Conservation (phyloP, 2,888 invertebrate genomes). For the Oscheius sp. region DNA sequence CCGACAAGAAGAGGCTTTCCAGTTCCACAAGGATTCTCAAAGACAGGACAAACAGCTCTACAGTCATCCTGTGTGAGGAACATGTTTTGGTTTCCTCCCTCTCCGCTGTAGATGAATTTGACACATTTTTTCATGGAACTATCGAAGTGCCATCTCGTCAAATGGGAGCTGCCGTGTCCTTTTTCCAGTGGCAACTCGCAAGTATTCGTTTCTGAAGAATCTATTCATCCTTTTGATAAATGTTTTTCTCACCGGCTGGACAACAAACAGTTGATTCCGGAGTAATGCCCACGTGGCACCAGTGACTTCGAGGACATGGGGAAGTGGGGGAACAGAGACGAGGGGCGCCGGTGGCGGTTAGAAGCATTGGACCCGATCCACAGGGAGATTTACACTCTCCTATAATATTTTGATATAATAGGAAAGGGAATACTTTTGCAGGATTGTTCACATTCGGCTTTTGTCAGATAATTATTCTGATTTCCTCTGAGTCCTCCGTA, state of each 20-base stretch:
- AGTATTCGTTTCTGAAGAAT: constrained; percentile 47
- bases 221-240: neutral
- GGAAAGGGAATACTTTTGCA: constrained; percentile 41
- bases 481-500: constrained; percentile 67
- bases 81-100: constrained; percentile 69
- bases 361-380: constrained; percentile 61
- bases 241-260: constrained; percentile 51
- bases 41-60: constrained; percentile 60
- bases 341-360: constrained; percentile 55
- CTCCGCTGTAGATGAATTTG: constrained; percentile 66
- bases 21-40: constrained; percentile 63
- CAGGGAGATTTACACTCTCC: constrained; percentile 65
- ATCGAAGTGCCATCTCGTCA: constrained; percentile 55
- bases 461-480: constrained; percentile 68
- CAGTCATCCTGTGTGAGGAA: constrained; percentile 68
- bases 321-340: constrained; percentile 55
- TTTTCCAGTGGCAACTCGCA: constrained; percentile 54
- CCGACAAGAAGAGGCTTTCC: constrained; percentile 57
- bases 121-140: constrained; percentile 53
- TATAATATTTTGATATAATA: too few species aligned
- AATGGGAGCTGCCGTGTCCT: constrained; percentile 58
- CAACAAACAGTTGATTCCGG: constrained; percentile 69
- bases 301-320: constrained; percentile 54
- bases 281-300: constrained; percentile 68
- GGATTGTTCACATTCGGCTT: constrained; percentile 62